Conservation (phyloP, 2,888 invertebrate species). For the Pterostichus madidus region DNA sequence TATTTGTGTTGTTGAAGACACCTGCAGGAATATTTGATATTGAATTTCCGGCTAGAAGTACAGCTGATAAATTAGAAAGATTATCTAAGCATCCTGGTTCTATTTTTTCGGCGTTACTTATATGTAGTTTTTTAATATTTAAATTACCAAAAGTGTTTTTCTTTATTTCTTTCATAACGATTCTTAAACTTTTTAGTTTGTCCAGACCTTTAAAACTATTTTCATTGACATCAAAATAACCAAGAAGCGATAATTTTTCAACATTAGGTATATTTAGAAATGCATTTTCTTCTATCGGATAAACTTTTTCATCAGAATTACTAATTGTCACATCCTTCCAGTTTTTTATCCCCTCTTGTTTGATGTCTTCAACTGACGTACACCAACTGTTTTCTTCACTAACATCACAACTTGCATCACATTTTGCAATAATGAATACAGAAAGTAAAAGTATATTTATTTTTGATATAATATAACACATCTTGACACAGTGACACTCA, state of each 20-base stretch:
- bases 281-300: neutral
- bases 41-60: neutral
- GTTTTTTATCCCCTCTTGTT: neutral
- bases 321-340: neutral
- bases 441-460: neutral
- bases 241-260: neutral
- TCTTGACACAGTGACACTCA: neutral
- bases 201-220: neutral
- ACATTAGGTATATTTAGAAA: slow-evolving; percentile 3
- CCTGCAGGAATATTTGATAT: slow-evolving; percentile 7
- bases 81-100: neutral
- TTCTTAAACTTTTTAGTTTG: neutral
- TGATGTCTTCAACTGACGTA: neutral
- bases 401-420: neutral
- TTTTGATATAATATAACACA: neutral
- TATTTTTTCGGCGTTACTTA: neutral
- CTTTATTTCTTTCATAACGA: neutral
- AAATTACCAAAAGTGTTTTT: neutral
- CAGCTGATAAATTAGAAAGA: neutral
- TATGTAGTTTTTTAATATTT: neutral
- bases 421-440: neutral
- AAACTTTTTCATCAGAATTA: neutral
- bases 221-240: neutral
- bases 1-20: slow-evolving; percentile 18
- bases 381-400: neutral